phyloP scores from a whole-genome alignment of 2,113 vertebrate genomes.

The Menidia beryllina region DNA sequence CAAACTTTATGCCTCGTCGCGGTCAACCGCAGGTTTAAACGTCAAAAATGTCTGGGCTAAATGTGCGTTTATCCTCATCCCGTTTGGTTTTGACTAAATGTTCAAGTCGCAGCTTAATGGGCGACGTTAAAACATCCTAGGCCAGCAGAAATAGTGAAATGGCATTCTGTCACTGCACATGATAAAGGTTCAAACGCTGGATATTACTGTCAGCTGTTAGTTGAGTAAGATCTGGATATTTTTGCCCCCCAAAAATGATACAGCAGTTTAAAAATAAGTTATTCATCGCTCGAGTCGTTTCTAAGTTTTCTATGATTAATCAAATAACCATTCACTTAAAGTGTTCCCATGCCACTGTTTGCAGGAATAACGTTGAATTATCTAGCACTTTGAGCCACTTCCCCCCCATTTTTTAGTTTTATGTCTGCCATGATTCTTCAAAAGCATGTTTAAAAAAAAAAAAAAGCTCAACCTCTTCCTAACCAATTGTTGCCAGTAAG shows the following conservation, averaged over 20 bases:
- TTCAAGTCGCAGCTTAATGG: constrained; percentile 8
- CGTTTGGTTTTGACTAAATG: no score
- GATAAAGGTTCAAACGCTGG: constrained; percentile 22
- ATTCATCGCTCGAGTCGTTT: no score
- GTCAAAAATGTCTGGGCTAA: neutral
- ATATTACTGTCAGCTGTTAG: neutral
- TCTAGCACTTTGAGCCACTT: no score
- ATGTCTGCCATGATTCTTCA: neutral
- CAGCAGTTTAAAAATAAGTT: neutral
- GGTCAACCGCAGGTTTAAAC: neutral
- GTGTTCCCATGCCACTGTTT: neutral
- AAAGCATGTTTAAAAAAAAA: neutral
- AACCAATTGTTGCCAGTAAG: no score
- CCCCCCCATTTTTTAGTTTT: neutral
- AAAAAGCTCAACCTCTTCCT: no score
- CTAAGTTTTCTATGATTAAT: neutral
- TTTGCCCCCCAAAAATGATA: neutral
- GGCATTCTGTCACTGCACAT: neutral
- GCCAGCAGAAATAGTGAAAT: neutral
- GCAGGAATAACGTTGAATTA: no score
- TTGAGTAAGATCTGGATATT: neutral
- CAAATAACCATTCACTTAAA: neutral
- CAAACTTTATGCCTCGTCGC: neutral
- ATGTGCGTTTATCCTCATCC: neutral
- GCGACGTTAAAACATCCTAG: neutral